These are phyloP conservation scores for Sphaeramia orbicularis DNA, from an alignment of 2,797 vertebrate species.

Conservation along the genomic window DNA sequence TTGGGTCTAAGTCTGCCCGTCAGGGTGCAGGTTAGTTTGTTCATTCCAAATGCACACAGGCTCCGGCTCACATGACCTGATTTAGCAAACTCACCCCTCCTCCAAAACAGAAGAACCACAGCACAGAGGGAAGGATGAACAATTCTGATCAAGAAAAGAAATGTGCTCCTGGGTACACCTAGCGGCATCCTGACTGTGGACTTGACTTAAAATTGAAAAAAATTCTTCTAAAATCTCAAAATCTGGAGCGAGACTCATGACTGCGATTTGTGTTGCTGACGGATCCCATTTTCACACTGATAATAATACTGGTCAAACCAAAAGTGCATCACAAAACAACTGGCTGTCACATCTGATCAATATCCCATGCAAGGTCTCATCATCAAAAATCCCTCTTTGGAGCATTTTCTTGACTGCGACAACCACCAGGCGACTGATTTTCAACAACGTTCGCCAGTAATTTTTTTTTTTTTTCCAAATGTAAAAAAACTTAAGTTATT, in stretches of 20 bases:
- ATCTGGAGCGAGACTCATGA: slow-evolving; percentile 14
- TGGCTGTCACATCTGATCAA: slow-evolving; percentile 37
- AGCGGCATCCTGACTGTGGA: slow-evolving; percentile 2
- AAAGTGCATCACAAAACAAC: slow-evolving; percentile 77
- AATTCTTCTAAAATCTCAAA: slow-evolving; percentile 1
- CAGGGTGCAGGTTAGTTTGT: slow-evolving; percentile 61
- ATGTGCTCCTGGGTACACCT: slow-evolving; percentile 13
- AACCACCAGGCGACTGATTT: slow-evolving; percentile 13
- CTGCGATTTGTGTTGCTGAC: not conserved
- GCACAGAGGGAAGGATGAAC: slow-evolving; percentile 38
- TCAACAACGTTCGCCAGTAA: slow-evolving; percentile 16
- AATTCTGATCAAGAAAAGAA: slow-evolving; percentile 13
- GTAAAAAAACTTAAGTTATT: slow-evolving; percentile 38
- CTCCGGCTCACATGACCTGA: slow-evolving; percentile 64
- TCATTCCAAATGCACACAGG: slow-evolving; percentile 61
- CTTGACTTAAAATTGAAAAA: not conserved
- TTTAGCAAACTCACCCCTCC: slow-evolving; percentile 59
- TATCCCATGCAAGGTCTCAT: slow-evolving; percentile 26
- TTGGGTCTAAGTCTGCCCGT: slow-evolving; percentile 50
- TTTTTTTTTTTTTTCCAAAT: slow-evolving; percentile 13
- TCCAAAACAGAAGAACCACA: slow-evolving; percentile 41
- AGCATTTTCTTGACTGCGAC: slow-evolving; percentile 10
- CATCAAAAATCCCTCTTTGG: slow-evolving; percentile 33
- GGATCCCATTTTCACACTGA: slow-evolving; percentile 25
- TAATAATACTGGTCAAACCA: slow-evolving; percentile 80